A percentile compares a stretch with the other conserved stretches of the same genome.
Conservation (phyloP, 2,888 invertebrate genomes). For the Listrodromus nycthemerus region DNA sequence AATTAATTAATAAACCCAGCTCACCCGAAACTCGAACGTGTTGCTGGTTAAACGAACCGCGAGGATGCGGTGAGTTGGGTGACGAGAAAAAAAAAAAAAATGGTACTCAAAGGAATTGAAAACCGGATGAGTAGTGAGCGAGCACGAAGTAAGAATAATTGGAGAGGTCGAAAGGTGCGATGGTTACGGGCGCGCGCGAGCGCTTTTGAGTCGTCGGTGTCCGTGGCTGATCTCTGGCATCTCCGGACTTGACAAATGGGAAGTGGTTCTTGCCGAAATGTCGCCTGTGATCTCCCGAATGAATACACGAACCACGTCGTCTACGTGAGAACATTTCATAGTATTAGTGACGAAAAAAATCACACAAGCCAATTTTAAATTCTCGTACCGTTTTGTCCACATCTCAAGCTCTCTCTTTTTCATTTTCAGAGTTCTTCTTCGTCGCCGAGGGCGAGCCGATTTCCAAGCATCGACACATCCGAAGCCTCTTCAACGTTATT, state of each 20-base stretch:
- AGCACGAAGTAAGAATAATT: conserved; percentile 55
- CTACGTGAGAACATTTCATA: background rate
- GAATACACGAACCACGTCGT: conserved; percentile 59
- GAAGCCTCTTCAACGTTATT: conserved; percentile 77
- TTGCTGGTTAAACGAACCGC: conserved; percentile 58
- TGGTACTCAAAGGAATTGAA: conserved; percentile 39
- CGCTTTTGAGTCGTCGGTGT: conserved; percentile 41
- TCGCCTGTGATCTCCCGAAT: conserved; percentile 74
- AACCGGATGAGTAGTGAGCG: conserved; percentile 49
- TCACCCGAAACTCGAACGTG: conserved; percentile 44
- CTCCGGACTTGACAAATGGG: conserved; percentile 69
- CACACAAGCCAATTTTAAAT: background rate
- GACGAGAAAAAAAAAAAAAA: conserved; percentile 17
- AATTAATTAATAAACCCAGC: conserved; percentile 35
- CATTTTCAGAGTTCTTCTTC: conserved; percentile 1
- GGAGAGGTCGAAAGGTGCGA: conserved; percentile 47
- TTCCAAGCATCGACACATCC: conserved; percentile 69
- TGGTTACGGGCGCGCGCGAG: conserved; percentile 22
- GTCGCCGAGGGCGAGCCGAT: conserved; percentile 18
- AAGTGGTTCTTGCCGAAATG: conserved; percentile 72
- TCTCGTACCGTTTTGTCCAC: conserved; percentile 1
- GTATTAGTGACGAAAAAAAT: background rate
- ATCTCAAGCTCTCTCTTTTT: background rate
- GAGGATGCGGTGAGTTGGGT: conserved; percentile 34
- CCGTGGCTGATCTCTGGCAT: conserved; percentile 29